These are phyloP conservation scores for Blennius ocellaris DNA, from an alignment of 2,113 vertebrate species.

Conservation along the genomic window DNA sequence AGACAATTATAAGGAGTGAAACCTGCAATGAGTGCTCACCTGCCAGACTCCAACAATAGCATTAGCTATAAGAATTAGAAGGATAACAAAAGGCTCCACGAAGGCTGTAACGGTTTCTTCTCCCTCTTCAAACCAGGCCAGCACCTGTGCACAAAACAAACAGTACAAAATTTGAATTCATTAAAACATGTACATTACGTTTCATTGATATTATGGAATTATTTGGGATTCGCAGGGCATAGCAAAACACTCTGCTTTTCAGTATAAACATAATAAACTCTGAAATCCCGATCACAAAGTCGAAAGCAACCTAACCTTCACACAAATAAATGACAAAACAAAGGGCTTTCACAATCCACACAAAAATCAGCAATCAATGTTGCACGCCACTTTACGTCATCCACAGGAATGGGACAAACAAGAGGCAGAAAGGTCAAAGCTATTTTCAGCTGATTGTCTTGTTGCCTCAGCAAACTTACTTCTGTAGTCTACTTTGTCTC, in stretches of 20 bases:
- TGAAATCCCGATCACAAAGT: neutral
- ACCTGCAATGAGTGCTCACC: slow-evolving; percentile 81
- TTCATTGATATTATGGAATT: too few species aligned
- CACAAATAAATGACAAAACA: neutral
- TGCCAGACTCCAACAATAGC: slow-evolving; percentile 99
- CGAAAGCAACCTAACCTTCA: neutral
- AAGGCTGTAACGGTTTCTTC: slow-evolving; percentile 98
- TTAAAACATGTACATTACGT: neutral
- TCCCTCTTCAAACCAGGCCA: slow-evolving; percentile 99
- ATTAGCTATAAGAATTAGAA: slow-evolving; percentile 98
- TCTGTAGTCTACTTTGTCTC: neutral
- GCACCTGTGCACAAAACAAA: slow-evolving; percentile 84
- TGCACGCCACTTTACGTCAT: neutral
- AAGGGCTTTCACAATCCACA: neutral
- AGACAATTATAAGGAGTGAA: neutral
- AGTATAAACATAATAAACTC: neutral
- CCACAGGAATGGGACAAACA: slow-evolving; percentile 9
- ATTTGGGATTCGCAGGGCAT: neutral
- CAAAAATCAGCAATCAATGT: slow-evolving; percentile 6
- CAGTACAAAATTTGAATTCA: neutral
- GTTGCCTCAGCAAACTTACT: neutral
- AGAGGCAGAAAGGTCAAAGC: slow-evolving; percentile 28
- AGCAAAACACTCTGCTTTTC: neutral
- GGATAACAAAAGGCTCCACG: slow-evolving; percentile 98
- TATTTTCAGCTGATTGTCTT: slow-evolving; percentile 30